phyloP scores from a whole-genome alignment of 2,797 vertebrate genomes.

The Melanogrammus aeglefinus region DNA sequence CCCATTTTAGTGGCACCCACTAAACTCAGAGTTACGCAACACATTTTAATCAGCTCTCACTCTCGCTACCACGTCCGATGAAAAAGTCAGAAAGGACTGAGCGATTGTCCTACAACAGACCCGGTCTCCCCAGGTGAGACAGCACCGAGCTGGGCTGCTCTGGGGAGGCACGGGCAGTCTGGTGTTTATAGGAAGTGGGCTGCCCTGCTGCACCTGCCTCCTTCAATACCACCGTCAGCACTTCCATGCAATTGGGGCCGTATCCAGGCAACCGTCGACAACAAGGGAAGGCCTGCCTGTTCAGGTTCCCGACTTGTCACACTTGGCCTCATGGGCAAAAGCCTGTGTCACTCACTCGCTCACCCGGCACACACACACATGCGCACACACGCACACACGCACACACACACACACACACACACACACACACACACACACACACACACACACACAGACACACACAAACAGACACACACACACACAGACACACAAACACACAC shows the following conservation, averaged over 20 bases:
- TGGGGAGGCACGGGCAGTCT: not conserved
- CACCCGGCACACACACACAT: not conserved
- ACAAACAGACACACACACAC: constrained; percentile 20
- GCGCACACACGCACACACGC: constrained; percentile 10
- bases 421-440: constrained; percentile 14
- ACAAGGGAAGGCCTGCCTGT: not conserved
- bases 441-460: not conserved
- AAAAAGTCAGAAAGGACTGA: not conserved
- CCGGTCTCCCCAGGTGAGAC: no score
- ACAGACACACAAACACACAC: constrained; percentile 5
- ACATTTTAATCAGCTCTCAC: constrained; percentile 50
- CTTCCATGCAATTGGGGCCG: not conserved
- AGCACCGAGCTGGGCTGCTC: no score
- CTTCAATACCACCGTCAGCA: not conserved
- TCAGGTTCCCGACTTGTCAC: not conserved
- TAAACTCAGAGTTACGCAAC: constrained; percentile 6
- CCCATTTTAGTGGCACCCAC: constrained; percentile 19
- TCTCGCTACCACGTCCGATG: not conserved
- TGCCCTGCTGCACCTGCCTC: constrained; percentile 30
- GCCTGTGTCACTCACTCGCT: not conserved
- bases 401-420: constrained; percentile 17
- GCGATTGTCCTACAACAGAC: not conserved
- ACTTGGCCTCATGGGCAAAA: not conserved
- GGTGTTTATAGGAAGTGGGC: constrained; percentile 63
- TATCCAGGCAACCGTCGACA: constrained; percentile 2